These are phyloP conservation scores for Salpingus planirostris DNA, from an alignment of 2,888 invertebrate species.

Conservation along the genomic window DNA sequence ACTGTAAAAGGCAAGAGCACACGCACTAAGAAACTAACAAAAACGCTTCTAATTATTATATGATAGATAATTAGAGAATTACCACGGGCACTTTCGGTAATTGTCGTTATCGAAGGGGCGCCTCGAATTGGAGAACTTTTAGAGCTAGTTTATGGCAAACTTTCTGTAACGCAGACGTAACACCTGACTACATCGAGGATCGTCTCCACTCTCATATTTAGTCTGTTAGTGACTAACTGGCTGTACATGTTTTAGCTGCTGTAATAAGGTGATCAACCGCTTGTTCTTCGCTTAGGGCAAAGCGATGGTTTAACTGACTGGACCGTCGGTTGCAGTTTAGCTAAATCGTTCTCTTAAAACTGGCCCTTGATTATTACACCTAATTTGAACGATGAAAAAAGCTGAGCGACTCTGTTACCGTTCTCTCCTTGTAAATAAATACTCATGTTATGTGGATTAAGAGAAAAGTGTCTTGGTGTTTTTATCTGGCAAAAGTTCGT, in stretches of 20 bases:
- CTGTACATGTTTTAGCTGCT: slow-evolving; percentile 11
- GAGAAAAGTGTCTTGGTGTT: slow-evolving; percentile 13
- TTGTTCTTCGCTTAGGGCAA: slow-evolving; percentile 7
- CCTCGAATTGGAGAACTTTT: too few relatives aligned
- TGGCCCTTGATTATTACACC: too few relatives aligned
- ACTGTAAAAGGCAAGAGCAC: slow-evolving; percentile 12
- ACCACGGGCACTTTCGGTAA: slow-evolving; percentile 5
- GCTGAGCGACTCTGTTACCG: too few relatives aligned
- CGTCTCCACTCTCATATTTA: slow-evolving; percentile 12
- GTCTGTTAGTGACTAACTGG: slow-evolving; percentile 11
- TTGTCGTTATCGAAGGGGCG: too few relatives aligned
- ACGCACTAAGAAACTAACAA: slow-evolving; percentile 10
- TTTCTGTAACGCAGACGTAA: too few relatives aligned
- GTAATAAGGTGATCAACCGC: slow-evolving; percentile 14
- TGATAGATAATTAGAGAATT: slow-evolving; percentile 9
- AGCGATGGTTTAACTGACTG: too few relatives aligned
- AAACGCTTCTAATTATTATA: slow-evolving; percentile 12
- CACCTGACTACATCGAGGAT: too few relatives aligned
- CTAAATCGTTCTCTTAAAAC: too few relatives aligned
- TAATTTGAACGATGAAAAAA: too few relatives aligned
- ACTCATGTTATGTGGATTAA: too few relatives aligned
- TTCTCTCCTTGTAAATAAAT: slow-evolving; percentile 12
- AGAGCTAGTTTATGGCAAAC: slow-evolving; percentile 4
- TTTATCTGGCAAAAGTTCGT: slow-evolving; percentile 9
- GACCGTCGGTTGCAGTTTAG: too few relatives aligned